Percentiles rank a stretch among this genome's conserved stretches.
phyloP scores from a whole-genome alignment of 2,113 vertebrate species.

The Colistium nudipinnis region DNA sequence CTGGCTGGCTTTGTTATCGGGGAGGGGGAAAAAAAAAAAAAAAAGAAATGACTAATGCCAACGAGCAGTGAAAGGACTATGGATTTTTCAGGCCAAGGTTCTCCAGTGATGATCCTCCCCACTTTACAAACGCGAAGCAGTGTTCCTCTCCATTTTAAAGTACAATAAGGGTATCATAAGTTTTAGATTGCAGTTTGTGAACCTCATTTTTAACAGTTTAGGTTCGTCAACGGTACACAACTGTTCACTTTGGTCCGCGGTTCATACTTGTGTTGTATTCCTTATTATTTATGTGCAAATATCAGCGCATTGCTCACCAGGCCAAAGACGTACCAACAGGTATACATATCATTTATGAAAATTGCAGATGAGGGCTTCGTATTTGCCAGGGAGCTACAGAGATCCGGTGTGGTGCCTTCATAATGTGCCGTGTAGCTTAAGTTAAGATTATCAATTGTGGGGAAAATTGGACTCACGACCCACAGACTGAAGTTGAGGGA shows the following conservation, averaged over 20 bases:
- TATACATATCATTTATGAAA: slow-evolving; percentile 32
- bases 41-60: background rate
- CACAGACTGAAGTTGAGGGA: slow-evolving; percentile 29
- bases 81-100: slow-evolving; percentile 6
- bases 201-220: background rate
- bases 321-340: slow-evolving; percentile 50
- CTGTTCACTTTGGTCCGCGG: slow-evolving; percentile 31
- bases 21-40: too few relatives aligned
- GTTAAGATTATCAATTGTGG: slow-evolving; percentile 1
- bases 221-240: background rate
- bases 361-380: slow-evolving; percentile 24
- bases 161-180: background rate
- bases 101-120: background rate
- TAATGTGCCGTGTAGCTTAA: slow-evolving; percentile 17
- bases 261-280: slow-evolving; percentile 15
- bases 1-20: background rate
- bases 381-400: slow-evolving; percentile 20
- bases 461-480: background rate
- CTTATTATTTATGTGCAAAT: slow-evolving; percentile 42
- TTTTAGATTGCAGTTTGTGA: background rate
- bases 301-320: slow-evolving; percentile 16
- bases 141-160: slow-evolving; percentile 2
- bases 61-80: slow-evolving; percentile 25
- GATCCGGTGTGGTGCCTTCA: slow-evolving; percentile 16
- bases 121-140: slow-evolving; percentile 13